Conservation (phyloP, 2,888 invertebrate genomes). For the Ariolimax columbianus region DNA sequence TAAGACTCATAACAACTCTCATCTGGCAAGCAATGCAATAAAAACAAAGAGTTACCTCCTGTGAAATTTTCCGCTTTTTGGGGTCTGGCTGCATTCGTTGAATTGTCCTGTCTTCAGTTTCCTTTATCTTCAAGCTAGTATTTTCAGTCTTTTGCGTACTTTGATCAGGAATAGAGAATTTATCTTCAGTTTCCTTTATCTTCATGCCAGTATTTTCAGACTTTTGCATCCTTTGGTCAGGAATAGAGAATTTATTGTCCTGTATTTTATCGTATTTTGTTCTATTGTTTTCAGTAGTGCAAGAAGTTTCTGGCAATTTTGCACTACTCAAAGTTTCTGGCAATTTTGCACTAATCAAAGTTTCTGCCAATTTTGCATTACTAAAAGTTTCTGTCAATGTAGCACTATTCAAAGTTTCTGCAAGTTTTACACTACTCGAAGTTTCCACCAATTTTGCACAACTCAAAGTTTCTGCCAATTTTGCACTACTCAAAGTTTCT, state of each 20-base stretch:
- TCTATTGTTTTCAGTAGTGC: background rate
- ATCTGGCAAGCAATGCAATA: background rate
- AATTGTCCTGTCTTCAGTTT: background rate
- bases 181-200: background rate
- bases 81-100: background rate
- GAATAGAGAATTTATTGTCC: too few species aligned
- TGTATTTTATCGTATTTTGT: background rate
- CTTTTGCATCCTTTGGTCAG: background rate
- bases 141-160: background rate
- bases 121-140: background rate
- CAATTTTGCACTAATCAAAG: background rate
- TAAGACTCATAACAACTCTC: too few species aligned
- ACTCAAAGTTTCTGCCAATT: background rate
- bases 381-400: background rate
- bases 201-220: background rate
- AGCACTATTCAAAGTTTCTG: background rate
- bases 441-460: background rate
- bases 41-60: conserved; percentile 42
- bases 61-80: conserved; percentile 46
- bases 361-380: background rate
- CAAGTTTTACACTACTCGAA: background rate
- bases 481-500: background rate
- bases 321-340: background rate
- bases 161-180: background rate
- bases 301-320: too few species aligned